Conservation (phyloP, 2,888 invertebrate species). For the Lochmaea capreae region DNA sequence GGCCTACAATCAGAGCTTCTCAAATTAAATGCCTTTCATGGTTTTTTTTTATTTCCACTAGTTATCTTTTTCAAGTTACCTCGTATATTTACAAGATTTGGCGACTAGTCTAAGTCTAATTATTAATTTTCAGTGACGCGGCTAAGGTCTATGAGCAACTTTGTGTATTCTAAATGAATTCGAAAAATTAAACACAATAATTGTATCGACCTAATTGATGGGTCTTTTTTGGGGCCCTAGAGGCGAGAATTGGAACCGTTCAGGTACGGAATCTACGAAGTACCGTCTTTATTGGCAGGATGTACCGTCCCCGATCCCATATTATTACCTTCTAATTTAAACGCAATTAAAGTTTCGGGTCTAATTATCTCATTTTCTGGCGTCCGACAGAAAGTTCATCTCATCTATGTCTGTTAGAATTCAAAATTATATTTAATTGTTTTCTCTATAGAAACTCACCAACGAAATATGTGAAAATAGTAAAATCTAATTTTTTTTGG, state of each 20-base stretch:
- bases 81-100: constrained; percentile 45
- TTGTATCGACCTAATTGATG: constrained; percentile 61
- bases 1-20: no score
- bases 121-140: constrained; percentile 45
- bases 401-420: constrained; percentile 51
- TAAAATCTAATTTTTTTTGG: no score
- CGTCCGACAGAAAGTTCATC: constrained; percentile 55
- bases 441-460: constrained; percentile 39
- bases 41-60: no score
- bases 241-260: constrained; percentile 48
- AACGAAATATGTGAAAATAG: neutral
- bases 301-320: constrained; percentile 56
- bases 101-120: constrained; percentile 51
- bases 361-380: constrained; percentile 66
- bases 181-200: constrained; percentile 62
- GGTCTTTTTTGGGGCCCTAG: constrained; percentile 42
- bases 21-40: no score
- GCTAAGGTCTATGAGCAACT: constrained; percentile 55
- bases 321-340: constrained; percentile 65
- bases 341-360: constrained; percentile 63
- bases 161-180: constrained; percentile 59
- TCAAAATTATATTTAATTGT: constrained; percentile 47
- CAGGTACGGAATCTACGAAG: constrained; percentile 16
- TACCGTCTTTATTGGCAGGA: constrained; percentile 46
- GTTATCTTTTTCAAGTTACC: constrained; percentile 21